Conservation (phyloP, 2,888 invertebrate genomes). For the Minunthozetes semirufus region DNA sequence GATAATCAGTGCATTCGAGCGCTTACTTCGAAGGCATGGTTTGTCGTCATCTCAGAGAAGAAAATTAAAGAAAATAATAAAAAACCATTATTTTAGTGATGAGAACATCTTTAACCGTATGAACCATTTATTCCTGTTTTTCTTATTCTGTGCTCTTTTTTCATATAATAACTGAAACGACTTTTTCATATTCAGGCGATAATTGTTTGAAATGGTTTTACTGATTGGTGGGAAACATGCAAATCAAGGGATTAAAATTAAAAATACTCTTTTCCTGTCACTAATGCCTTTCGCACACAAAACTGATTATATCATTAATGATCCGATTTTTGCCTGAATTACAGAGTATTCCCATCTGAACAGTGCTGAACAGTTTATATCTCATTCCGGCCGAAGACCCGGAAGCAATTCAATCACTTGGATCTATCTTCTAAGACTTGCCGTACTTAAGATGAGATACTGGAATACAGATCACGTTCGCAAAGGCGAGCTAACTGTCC, state of each 20-base stretch:
- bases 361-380: not conserved
- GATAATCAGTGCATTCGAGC: not conserved
- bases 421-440: conserved; percentile 14
- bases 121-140: not conserved
- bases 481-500: not conserved
- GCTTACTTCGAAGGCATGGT: not conserved
- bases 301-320: conserved; percentile 2
- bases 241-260: not conserved
- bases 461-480: not conserved
- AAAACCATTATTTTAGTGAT: not conserved
- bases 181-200: not conserved
- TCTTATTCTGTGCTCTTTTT: too few relatives aligned
- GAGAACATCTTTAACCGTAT: not conserved
- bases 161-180: not conserved
- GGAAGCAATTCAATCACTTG: not conserved
- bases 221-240: not conserved
- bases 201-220: not conserved
- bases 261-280: too few relatives aligned
- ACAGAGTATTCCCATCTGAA: too few relatives aligned
- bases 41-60: not conserved
- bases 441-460: conserved; percentile 7
- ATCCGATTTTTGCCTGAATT: not conserved
- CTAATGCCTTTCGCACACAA: not conserved
- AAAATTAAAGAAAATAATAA: not conserved
- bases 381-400: conserved; percentile 2